Percentiles rank a stretch among this genome's conserved stretches.
Evolutionary conservation across 2,888 invertebrate genomes (phyloP).

Genomic region (Chromoteleia sp.): DNA sequence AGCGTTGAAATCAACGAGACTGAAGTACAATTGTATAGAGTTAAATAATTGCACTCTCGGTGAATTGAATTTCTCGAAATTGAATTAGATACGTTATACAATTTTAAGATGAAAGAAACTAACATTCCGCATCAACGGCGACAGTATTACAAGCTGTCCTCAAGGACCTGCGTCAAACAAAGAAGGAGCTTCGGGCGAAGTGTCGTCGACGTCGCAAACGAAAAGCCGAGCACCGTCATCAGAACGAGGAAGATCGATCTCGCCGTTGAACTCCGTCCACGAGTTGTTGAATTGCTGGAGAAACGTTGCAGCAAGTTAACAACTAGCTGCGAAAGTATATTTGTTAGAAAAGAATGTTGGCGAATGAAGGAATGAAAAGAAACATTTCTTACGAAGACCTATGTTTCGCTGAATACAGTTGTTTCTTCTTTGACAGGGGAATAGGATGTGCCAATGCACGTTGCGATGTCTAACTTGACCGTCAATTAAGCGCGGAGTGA

Average conservation of each 20-base stretch:
- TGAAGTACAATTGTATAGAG: too few relatives aligned
- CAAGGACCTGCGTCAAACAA: constrained; percentile 63
- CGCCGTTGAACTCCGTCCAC: constrained; percentile 50
- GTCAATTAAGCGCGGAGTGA: constrained; percentile 42
- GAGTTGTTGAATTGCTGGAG: constrained; percentile 60
- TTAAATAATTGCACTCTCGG: background rate
- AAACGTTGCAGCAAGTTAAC: constrained; percentile 59
- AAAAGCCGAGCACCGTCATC: constrained; percentile 66
- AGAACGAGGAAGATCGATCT: constrained; percentile 63
- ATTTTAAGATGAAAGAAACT: constrained; percentile 41
- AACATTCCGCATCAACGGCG: constrained; percentile 49
- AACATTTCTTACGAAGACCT: constrained; percentile 8
- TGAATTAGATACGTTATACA: constrained; percentile 32
- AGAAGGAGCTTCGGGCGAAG: constrained; percentile 49
- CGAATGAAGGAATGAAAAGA: constrained; percentile 26
- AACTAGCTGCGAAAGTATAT: constrained; percentile 65
- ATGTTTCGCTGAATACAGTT: constrained; percentile 19
- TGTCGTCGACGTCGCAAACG: constrained; percentile 59
- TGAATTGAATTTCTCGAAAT: constrained; percentile 10
- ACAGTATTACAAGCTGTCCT: constrained; percentile 55
- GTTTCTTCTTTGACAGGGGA: constrained; percentile 28
- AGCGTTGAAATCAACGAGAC: too few relatives aligned
- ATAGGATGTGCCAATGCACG: constrained; percentile 19
- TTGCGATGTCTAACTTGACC: constrained; percentile 19
- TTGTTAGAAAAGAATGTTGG: constrained; percentile 53